Conservation (phyloP, 2,113 vertebrate species). For the Gracilinanus agilis region DNA sequence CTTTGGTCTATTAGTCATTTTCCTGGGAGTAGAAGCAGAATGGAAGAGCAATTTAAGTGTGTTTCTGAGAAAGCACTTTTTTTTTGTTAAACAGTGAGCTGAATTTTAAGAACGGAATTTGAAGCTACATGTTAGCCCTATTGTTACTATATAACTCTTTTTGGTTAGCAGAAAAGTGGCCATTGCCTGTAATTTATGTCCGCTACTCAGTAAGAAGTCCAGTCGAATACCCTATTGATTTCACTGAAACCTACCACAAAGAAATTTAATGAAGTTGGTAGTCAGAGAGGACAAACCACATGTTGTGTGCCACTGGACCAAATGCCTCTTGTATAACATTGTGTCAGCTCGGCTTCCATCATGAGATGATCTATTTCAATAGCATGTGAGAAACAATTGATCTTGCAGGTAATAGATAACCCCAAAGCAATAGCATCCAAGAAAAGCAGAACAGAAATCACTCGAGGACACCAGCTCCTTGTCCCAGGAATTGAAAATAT, state of each 20-base stretch:
- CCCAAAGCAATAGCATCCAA: slow-evolving; percentile 57
- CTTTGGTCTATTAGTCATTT: slow-evolving; percentile 11
- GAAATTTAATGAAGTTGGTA: slow-evolving; percentile 55
- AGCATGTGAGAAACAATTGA: slow-evolving; percentile 48
- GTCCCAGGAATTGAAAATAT: slow-evolving; percentile 27
- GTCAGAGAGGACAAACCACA: slow-evolving; percentile 34
- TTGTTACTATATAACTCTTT: background rate
- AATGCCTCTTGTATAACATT: background rate
- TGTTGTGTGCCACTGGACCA: slow-evolving; percentile 22
- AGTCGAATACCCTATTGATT: slow-evolving; percentile 51
- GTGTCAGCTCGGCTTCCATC: slow-evolving; percentile 26
- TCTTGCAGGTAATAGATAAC: slow-evolving; percentile 60
- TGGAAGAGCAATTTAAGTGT: background rate
- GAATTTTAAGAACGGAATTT: slow-evolving; percentile 35
- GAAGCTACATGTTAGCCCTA: background rate
- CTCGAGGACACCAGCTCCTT: background rate
- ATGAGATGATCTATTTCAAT: slow-evolving; percentile 59
- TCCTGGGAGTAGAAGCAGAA: slow-evolving; percentile 1
- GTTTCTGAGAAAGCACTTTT: slow-evolving; percentile 1
- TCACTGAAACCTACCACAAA: background rate
- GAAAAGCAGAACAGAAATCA: slow-evolving; percentile 65
- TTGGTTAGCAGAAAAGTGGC: background rate
- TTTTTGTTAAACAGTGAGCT: background rate
- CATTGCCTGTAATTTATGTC: slow-evolving; percentile 8
- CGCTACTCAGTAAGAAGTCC: slow-evolving; percentile 41